A percentile compares a stretch with the other conserved stretches of the same genome.
Evolutionary conservation across 2,888 invertebrate genomes (phyloP).

Genomic region (Drosophila gaucha): DNA sequence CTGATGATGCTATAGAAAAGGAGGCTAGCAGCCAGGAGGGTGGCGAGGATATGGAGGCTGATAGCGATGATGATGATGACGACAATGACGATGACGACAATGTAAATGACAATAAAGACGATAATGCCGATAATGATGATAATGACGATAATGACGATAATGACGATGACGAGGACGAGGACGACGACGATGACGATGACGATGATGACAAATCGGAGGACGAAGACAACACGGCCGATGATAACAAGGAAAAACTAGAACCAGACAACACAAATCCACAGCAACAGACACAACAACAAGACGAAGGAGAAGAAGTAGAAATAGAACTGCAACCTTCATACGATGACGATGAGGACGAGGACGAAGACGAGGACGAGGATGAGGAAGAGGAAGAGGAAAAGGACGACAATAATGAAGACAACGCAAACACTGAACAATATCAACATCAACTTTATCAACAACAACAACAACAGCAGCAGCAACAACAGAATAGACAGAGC

Average conservation of each 20-base stretch:
- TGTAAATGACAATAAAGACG: slow-evolving; percentile 2
- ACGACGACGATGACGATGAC: not conserved
- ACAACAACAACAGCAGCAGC: slow-evolving; percentile 15
- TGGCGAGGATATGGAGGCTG: slow-evolving; percentile 11
- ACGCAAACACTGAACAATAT: slow-evolving; percentile 2
- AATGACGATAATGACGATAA: not conserved
- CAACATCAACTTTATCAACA: slow-evolving; percentile 36
- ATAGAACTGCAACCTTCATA: no score
- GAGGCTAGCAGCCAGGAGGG: not conserved
- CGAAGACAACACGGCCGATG: not conserved
- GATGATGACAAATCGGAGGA: not conserved
- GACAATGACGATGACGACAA: slow-evolving; percentile 1
- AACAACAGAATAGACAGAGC: slow-evolving; percentile 18
- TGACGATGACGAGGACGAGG: not conserved
- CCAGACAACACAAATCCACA: no score
- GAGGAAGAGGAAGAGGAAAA: no score
- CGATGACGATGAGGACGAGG: no score
- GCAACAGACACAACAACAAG: not conserved
- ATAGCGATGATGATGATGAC: slow-evolving; percentile 5
- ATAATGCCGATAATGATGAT: not conserved
- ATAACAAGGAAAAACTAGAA: not conserved
- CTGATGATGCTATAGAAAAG: slow-evolving; percentile 1
- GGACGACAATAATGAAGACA: slow-evolving; percentile 10
- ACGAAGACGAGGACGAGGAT: no score
- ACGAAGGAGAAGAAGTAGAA: no score